These are phyloP conservation scores for Motacilla tschutschensis DNA, from an alignment of 2,113 vertebrate species.

Conservation along the genomic window DNA sequence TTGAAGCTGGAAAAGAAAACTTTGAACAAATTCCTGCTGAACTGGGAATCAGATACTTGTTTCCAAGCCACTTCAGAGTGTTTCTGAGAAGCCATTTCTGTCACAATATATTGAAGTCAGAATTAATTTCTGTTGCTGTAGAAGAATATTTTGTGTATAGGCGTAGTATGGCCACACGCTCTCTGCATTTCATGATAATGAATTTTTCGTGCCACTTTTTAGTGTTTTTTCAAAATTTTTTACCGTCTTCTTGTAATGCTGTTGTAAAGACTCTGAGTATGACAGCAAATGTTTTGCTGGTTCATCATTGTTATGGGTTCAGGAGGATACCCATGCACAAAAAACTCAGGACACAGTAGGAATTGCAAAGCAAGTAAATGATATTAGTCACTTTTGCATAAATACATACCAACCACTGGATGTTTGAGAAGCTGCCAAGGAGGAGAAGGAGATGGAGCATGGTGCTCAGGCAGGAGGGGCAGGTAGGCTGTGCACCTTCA, in stretches of 20 bases:
- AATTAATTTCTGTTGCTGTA: background rate
- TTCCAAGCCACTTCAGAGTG: background rate
- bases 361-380: background rate
- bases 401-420: background rate
- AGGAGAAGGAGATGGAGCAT: background rate
- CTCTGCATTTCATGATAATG: background rate
- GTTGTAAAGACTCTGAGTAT: background rate
- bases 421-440: accelerated
- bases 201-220: background rate
- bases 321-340: background rate
- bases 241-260: background rate
- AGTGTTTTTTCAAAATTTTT: background rate
- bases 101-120: background rate
- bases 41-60: background rate
- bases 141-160: background rate
- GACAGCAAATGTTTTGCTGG: background rate
- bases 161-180: background rate
- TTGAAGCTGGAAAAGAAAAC: background rate
- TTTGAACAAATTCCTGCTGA: background rate
- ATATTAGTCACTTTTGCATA: background rate
- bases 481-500: background rate
- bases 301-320: background rate
- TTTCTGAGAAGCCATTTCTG: background rate
- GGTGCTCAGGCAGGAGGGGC: background rate
- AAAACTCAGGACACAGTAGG: background rate